Percentiles rank a stretch among this genome's conserved stretches.
Evolutionary conservation across 1,140 invertebrate genomes (phyloP).

Genomic region (Atta colombica): DNA sequence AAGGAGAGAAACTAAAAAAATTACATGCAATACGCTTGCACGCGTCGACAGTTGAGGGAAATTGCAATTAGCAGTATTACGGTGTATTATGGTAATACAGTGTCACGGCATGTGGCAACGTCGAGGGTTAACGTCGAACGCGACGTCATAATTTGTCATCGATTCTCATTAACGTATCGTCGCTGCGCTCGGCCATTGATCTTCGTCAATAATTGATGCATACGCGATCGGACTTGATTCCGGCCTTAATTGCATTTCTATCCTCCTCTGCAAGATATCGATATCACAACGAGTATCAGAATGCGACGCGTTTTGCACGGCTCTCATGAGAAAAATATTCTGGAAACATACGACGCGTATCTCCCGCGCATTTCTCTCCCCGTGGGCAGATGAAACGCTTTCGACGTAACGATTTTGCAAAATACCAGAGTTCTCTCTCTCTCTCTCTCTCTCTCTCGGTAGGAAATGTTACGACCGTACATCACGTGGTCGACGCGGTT

Average conservation of each 20-base stretch:
- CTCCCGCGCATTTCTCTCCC: neutral
- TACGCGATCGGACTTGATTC: constrained; percentile 43
- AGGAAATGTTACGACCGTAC: constrained; percentile 15
- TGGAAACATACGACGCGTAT: neutral
- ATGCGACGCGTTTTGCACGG: neutral
- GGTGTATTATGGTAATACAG: constrained; percentile 46
- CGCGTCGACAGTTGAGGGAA: neutral
- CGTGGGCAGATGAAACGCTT: constrained; percentile 5
- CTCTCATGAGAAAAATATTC: neutral
- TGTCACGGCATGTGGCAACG: constrained; percentile 20
- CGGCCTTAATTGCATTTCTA: constrained; percentile 49
- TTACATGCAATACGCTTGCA: neutral
- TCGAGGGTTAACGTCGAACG: constrained; percentile 28
- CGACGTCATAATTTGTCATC: constrained; percentile 61
- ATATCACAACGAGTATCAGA: neutral
- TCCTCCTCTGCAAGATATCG: neutral
- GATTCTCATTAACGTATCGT: constrained; percentile 60
- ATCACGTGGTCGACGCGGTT: neutral
- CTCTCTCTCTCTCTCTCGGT: constrained; percentile 1
- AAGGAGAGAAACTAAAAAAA: constrained; percentile 21
- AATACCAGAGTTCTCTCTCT: neutral
- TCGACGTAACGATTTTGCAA: constrained; percentile 24
- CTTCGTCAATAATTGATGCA: constrained; percentile 56
- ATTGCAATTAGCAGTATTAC: constrained; percentile 58
- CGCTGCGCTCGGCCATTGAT: constrained; percentile 46